Evolutionary conservation across 1,140 invertebrate species (phyloP).

Genomic region (Drosophila kurseongensis): DNA sequence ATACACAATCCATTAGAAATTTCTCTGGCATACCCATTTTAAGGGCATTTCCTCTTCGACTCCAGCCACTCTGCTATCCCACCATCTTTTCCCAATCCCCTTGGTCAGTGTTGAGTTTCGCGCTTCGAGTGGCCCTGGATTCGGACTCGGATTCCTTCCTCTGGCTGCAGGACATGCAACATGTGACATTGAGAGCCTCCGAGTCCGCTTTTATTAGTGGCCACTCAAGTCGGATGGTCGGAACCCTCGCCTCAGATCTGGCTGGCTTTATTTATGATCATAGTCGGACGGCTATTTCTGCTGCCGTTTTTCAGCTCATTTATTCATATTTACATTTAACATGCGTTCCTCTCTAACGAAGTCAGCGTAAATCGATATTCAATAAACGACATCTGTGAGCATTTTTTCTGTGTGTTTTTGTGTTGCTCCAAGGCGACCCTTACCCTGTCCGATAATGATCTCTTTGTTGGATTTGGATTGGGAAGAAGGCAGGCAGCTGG

Average conservation of each 20-base stretch:
- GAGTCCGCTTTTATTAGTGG: constrained; percentile 21
- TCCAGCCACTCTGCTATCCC: neutral
- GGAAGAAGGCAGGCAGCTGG: constrained; percentile 36
- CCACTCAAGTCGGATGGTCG: constrained; percentile 17
- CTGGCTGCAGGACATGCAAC: constrained; percentile 74
- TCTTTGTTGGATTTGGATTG: constrained; percentile 59
- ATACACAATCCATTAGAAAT: constrained; percentile 7
- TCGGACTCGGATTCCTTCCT: constrained; percentile 11
- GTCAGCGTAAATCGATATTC: constrained; percentile 82
- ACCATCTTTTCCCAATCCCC: constrained; percentile 6
- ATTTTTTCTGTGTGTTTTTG: constrained; percentile 58
- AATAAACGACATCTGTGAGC: constrained; percentile 83
- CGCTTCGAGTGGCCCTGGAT: constrained; percentile 74
- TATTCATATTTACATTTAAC: constrained; percentile 83
- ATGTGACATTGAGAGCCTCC: constrained; percentile 77
- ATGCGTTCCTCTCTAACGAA: constrained; percentile 77
- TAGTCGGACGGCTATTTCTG: constrained; percentile 9
- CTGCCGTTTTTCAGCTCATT: constrained; percentile 73
- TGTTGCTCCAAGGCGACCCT: constrained; percentile 43
- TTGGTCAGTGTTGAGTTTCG: constrained; percentile 75
- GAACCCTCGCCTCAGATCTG: constrained; percentile 13
- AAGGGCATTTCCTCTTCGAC: constrained; percentile 36
- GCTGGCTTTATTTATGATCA: constrained; percentile 50
- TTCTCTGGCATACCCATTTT: neutral
- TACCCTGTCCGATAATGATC: constrained; percentile 71